Base-by-base conservation (phyloP, 2,888 invertebrate species). In the Spodoptera littoralis region DNA sequence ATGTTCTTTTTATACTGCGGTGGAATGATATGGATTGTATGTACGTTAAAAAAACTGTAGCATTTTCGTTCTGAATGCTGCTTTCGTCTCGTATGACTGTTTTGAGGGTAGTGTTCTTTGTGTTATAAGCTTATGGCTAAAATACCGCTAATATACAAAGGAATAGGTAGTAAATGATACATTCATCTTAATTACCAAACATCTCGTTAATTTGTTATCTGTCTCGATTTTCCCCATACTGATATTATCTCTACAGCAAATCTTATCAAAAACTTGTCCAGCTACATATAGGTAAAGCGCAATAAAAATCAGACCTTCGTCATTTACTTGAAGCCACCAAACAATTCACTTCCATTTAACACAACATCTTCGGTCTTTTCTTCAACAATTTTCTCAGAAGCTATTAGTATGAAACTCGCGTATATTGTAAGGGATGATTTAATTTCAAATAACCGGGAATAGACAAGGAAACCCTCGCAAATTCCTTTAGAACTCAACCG, bases 341-440 rank as follows among this genome's bases (percentile, higher is more conserved):
- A 41, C 11, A 24, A 46, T 22, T 42, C 72, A 13, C 62, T 78
- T 84, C 83, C 68, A 80, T n/a, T n/a, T 77, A 0, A 1, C 12
- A 18, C 45, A 13, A 58, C 11, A 57, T 80, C 80, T 62, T 73
- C 8, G 36, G 5, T 8, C 36, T 6, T 70, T 70, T 67, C 59
- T 63, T 65, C 63, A 64, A 65, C 77, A 76, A 77, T 79, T 81
- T 81, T 82, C 78, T 69, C 70, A 65, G 70, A 49, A 64, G 64
- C 65, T 76, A 81, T 85, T 84, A 82, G 86, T 85, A 87, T 86
- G 84, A 83, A 65, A 77, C 79, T 77, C 77, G 79, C 82, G 83
- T 83, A 79, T 83, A 4, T 36, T 79, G 79, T 82, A 67, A 70
- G 79, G 66, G 82, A 80, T 86, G 84, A 87, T 88, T 88, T 86